Evolutionary conservation across 2,888 invertebrate genomes (phyloP), one percentile per base, ranked within the genome.

Genomic region (Stictocephala bisonia): DNA sequence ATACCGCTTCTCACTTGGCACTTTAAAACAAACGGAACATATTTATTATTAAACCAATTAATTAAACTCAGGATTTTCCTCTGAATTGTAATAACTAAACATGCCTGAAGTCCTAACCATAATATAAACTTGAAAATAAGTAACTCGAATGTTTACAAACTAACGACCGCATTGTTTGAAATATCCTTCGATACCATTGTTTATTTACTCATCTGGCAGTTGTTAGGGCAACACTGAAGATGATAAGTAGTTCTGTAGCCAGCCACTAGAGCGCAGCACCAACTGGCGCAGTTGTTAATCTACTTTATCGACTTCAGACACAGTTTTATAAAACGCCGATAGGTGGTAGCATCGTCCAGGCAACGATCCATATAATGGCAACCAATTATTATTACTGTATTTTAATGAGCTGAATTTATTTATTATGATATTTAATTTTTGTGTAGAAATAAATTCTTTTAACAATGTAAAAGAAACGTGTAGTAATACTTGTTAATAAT

Each of bases 111-210:
- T n/a, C n/a, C n/a, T n/a, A n/a, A n/a, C n/a, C n/a, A n/a, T n/a
- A n/a, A n/a, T n/a, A n/a, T n/a, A n/a, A n/a, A n/a, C n/a, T n/a
- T n/a, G n/a, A n/a, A n/a, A n/a, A 1, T 1, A 29, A 29, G 9
- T 13, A 15, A 24, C 6, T 11, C 51, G n/a, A n/a, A n/a, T 56
- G 56, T 56, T 56, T 56, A 35, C 60, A 35, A 60, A 60, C 35
- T 60, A 29, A 35, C 20, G 53, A n/a, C 24, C 24, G 56, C 60
- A 35, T 60, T 60, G 60, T 60, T 60, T 60, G 31, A 22, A 60
- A 60, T n/a, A 60, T 40, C 60, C 40, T 60, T 31, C 31, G 35
- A n/a, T 60, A 60, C 27, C 56, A 56, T 29, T 60, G 60, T 60
- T 60, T 60, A 60, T 60, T 60, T 60, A 24, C 31, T 60, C 60